Conservation (phyloP, 2,113 vertebrate species). For the Smithornis capensis region DNA sequence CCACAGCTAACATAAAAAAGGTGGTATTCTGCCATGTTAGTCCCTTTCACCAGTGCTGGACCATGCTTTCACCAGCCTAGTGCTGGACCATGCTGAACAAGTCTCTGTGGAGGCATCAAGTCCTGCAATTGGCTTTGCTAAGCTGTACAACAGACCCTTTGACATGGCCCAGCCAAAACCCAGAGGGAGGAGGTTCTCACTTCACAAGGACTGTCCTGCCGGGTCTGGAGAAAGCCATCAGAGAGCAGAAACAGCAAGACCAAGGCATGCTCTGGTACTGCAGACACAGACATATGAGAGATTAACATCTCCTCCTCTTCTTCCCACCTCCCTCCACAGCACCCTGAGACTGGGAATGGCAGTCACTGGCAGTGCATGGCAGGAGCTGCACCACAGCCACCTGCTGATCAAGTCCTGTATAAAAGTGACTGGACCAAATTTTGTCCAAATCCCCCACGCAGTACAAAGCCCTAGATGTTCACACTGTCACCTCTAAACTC, state of each 20-base stretch:
- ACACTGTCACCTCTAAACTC: neutral
- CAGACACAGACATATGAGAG: neutral
- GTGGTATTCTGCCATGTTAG: neutral
- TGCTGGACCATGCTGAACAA: neutral
- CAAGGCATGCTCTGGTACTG: neutral
- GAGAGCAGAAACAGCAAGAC: neutral
- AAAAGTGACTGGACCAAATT: neutral
- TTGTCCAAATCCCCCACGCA: fast-evolving
- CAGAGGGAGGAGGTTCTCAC: fast-evolving
- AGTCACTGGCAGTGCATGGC: neutral
- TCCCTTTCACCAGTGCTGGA: neutral
- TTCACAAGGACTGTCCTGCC: neutral
- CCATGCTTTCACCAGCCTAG: neutral
- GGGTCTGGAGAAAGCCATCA: neutral
- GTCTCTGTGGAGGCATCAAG: neutral
- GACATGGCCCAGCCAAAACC: neutral
- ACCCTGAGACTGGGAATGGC: neutral
- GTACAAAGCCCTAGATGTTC: neutral
- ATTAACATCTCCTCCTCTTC: neutral
- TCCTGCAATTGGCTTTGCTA: neutral
- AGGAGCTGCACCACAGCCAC: fast-evolving
- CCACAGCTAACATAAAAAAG: neutral
- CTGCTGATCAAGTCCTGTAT: neutral
- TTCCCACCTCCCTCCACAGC: neutral
- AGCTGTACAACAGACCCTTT: neutral